A percentile compares a stretch with the other conserved stretches of the same genome.
Conservation (phyloP, 35 echinoderm and acorn worm genomes). For the Apostichopus japonicus region DNA sequence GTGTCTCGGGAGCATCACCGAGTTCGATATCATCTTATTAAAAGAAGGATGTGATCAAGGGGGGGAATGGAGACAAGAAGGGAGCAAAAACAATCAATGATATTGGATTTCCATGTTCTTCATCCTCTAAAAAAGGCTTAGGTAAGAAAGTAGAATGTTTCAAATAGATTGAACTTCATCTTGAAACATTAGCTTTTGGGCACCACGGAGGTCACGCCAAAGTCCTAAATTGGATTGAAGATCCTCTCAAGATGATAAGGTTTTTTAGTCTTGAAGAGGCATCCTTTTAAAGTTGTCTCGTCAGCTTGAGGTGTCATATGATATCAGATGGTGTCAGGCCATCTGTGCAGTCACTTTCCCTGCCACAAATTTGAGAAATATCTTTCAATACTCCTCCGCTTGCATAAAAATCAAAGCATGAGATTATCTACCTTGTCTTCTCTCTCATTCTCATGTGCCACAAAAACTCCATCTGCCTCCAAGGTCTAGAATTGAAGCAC, state of each 20-base stretch:
- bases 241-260: constrained; percentile 13
- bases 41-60: constrained; percentile 10
- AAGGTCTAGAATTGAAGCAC: too few species aligned
- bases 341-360: not conserved
- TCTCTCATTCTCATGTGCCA: too few species aligned
- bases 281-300: constrained; percentile 1
- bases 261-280: not conserved
- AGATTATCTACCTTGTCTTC: not conserved
- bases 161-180: constrained; percentile 9
- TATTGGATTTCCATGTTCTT: constrained; percentile 20
- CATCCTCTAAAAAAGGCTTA: constrained; percentile 11
- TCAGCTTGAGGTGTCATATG: not conserved
- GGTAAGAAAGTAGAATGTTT: not conserved
- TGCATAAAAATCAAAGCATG: not conserved
- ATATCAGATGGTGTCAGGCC: constrained; percentile 1
- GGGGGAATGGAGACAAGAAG: not conserved
- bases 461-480: too few species aligned
- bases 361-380: not conserved
- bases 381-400: not conserved
- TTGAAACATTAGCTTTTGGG: not conserved
- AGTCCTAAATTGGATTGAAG: constrained; percentile 30
- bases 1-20: not conserved
- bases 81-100: constrained; percentile 1
- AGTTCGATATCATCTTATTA: not conserved
- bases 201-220: not conserved